A percentile compares a stretch with the other conserved stretches of the same genome.
Conservation (phyloP, 2,888 invertebrate species). For the Hypomecis atomaria region DNA sequence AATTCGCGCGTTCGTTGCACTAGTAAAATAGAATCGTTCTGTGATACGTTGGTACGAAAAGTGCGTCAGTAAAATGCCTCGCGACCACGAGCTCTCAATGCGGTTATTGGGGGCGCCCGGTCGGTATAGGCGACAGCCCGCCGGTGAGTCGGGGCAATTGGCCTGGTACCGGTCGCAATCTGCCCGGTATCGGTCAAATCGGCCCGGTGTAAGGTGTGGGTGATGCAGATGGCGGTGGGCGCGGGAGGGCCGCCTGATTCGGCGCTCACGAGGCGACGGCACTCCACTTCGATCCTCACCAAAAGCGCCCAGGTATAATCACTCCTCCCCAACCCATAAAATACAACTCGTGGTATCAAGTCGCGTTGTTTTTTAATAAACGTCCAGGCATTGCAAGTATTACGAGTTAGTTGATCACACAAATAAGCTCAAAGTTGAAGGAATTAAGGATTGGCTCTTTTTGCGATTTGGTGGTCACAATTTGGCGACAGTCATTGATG, state of each 20-base stretch:
- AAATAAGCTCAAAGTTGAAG: too few relatives aligned
- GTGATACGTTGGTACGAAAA: slow-evolving; percentile 28
- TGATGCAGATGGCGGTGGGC: slow-evolving; percentile 74
- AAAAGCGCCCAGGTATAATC: slow-evolving; percentile 85
- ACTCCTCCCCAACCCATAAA: background rate
- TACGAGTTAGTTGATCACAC: too few relatives aligned
- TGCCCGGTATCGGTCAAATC: slow-evolving; percentile 9
- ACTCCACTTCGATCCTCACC: slow-evolving; percentile 89
- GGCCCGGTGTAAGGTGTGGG: slow-evolving; percentile 56
- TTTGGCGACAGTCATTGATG: too few relatives aligned
- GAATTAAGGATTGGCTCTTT: too few relatives aligned
- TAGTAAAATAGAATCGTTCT: background rate
- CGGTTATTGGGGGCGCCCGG: slow-evolving; percentile 59
- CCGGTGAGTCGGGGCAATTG: background rate
- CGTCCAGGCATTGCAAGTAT: too few relatives aligned
- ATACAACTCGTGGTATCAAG: background rate
- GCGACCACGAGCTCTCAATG: slow-evolving; percentile 60
- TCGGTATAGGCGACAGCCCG: slow-evolving; percentile 57
- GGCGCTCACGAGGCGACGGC: slow-evolving; percentile 89
- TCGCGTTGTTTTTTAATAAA: too few relatives aligned
- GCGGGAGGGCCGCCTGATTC: slow-evolving; percentile 71
- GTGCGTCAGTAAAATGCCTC: slow-evolving; percentile 59
- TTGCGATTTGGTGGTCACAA: too few relatives aligned
- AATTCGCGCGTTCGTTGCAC: background rate
- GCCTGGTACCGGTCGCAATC: slow-evolving; percentile 1